A percentile compares a stretch with the other conserved stretches of the same genome.
These are phyloP conservation scores for Chymomyza costata DNA, from an alignment of 1,140 invertebrate species.

Conservation along the genomic window DNA sequence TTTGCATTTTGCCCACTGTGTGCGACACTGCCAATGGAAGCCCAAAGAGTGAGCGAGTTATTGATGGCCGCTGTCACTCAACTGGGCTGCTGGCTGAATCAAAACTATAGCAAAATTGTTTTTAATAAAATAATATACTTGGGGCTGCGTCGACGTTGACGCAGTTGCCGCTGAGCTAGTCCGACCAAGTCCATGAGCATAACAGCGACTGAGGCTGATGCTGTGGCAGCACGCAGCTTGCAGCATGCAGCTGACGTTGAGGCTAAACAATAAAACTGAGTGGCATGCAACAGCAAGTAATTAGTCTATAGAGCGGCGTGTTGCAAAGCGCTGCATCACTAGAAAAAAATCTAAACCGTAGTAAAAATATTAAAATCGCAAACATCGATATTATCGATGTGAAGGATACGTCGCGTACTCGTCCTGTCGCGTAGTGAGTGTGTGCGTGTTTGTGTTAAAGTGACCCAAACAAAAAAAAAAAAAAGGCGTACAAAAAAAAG, in stretches of 20 bases:
- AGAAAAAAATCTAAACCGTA: no score
- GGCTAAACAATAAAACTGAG: slow-evolving; percentile 74
- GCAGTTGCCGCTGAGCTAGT: slow-evolving; percentile 11
- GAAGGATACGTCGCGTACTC: slow-evolving; percentile 59
- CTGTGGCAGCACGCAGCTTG: slow-evolving; percentile 3
- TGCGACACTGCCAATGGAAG: no score
- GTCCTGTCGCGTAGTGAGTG: slow-evolving; percentile 21
- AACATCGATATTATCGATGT: slow-evolving; percentile 39
- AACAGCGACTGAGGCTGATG: slow-evolving; percentile 17
- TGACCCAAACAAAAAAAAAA: background rate
- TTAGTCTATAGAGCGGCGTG: slow-evolving; percentile 63
- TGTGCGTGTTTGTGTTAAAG: slow-evolving; percentile 11
- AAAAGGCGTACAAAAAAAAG: background rate
- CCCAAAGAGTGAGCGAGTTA: slow-evolving; percentile 16
- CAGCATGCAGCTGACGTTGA: slow-evolving; percentile 8
- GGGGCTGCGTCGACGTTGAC: background rate
- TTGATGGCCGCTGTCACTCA: slow-evolving; percentile 21
- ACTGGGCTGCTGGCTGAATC: slow-evolving; percentile 23
- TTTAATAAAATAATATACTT: slow-evolving; percentile 4
- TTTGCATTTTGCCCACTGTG: no score
- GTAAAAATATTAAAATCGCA: slow-evolving; percentile 31
- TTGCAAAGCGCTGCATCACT: slow-evolving; percentile 55
- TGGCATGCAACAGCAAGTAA: slow-evolving; percentile 64
- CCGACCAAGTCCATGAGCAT: background rate
- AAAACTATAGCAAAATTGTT: slow-evolving; percentile 56